Conservation (phyloP, 1,140 invertebrate genomes). For the Pachyrhynchus sulphureomaculatus region DNA sequence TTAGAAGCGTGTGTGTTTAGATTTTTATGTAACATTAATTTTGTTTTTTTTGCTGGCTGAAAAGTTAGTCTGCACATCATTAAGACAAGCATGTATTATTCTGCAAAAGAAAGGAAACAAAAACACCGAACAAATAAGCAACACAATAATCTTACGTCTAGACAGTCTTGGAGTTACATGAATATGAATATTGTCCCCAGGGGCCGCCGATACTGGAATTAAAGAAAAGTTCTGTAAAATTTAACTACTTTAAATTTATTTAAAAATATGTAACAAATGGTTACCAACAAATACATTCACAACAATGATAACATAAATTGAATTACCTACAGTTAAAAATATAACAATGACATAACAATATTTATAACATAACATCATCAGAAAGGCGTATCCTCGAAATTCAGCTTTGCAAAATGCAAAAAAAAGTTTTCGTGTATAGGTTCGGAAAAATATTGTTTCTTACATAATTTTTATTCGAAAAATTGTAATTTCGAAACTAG, state of each 20-base stretch:
- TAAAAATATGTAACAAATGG: constrained; percentile 3
- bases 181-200: constrained; percentile 53
- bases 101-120: too few species aligned
- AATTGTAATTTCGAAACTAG: too few species aligned
- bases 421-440: too few species aligned
- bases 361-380: not conserved
- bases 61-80: too few species aligned
- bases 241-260: constrained; percentile 5
- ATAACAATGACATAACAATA: constrained; percentile 1
- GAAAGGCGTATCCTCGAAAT: too few species aligned
- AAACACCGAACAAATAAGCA: constrained; percentile 3
- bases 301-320: not conserved
- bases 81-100: too few species aligned
- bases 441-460: too few species aligned
- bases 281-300: not conserved
- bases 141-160: constrained; percentile 46
- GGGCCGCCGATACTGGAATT: constrained; percentile 50
- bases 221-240: constrained; percentile 30
- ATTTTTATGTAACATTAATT: too few species aligned
- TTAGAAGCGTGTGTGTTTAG: too few species aligned
- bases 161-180: constrained; percentile 50
- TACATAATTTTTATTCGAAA: too few species aligned
- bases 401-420: too few species aligned
- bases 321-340: not conserved
- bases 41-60: too few species aligned